Percentiles rank a stretch among this genome's conserved stretches.
Conservation (phyloP, 2,888 invertebrate genomes). For the Meandrusa payeni region DNA sequence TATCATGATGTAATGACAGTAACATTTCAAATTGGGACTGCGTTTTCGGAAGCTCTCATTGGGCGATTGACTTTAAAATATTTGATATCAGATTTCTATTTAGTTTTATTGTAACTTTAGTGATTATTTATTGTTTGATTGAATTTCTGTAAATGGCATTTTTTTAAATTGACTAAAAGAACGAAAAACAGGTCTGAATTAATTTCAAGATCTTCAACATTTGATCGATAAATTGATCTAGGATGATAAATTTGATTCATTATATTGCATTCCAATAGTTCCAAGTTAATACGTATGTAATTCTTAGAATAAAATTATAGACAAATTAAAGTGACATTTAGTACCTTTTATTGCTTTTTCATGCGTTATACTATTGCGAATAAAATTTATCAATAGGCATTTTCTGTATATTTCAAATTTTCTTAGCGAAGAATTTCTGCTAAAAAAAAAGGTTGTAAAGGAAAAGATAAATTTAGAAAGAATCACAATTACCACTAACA, state of each 20-base stretch:
- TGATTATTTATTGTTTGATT: constrained; percentile 36
- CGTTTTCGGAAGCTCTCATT: constrained; percentile 30
- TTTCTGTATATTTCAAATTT: too few species aligned
- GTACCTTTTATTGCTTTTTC: too few species aligned
- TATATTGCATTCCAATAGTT: too few species aligned
- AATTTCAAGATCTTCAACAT: neutral
- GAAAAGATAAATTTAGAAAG: too few species aligned
- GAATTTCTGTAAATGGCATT: constrained; percentile 27
- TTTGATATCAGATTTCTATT: constrained; percentile 31
- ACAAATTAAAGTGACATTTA: too few species aligned
- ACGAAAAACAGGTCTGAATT: constrained; percentile 12
- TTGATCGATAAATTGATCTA: neutral
- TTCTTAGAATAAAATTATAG: too few species aligned
- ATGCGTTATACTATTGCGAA: too few species aligned
- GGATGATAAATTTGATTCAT: neutral
- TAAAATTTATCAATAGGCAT: too few species aligned
- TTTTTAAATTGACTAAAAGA: constrained; percentile 11
- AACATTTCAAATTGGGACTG: constrained; percentile 26
- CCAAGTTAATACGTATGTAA: too few species aligned
- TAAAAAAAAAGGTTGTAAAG: too few species aligned
- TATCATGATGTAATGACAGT: constrained; percentile 26
- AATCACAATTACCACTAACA: too few species aligned
- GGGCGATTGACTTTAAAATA: constrained; percentile 36
- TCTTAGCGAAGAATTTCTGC: too few species aligned
- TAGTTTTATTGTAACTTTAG: constrained; percentile 37